phyloP scores from a whole-genome alignment of 2,888 invertebrate species.

The Amiota communis region DNA sequence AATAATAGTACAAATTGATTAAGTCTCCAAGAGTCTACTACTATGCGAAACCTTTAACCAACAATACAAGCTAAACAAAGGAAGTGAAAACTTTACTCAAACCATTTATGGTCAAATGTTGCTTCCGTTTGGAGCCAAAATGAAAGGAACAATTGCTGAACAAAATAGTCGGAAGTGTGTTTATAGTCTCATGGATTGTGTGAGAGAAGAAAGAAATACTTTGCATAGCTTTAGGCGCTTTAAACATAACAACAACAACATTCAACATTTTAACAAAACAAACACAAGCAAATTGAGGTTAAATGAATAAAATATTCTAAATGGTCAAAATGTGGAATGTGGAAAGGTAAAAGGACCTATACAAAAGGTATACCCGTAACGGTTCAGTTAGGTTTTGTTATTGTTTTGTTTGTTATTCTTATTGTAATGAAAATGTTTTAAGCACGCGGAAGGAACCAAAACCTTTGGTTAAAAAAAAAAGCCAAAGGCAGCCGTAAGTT shows the following conservation, averaged over 20 bases:
- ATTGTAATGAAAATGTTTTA: conserved; percentile 20
- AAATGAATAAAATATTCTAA: conserved; percentile 8
- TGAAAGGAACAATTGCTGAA: not conserved
- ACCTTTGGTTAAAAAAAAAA: not conserved
- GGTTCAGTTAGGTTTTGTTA: not conserved
- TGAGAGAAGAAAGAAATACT: not conserved
- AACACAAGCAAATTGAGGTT: conserved; percentile 12
- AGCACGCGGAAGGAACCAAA: not conserved
- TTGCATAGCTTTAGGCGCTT: conserved; percentile 22
- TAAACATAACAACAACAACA: not conserved
- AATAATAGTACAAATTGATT: too few relatives aligned
- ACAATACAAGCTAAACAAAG: too few relatives aligned
- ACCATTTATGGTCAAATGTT: conserved; percentile 39
- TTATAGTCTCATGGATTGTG: too few relatives aligned
- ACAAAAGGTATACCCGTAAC: not conserved
- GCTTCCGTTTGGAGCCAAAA: conserved; percentile 48
- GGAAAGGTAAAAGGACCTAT: not conserved
- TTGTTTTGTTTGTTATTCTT: not conserved
- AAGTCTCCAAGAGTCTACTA: too few relatives aligned
- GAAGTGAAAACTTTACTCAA: too few relatives aligned
- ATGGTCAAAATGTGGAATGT: not conserved
- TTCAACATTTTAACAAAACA: conserved; percentile 10
- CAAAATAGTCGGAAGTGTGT: not conserved
- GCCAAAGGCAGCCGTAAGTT: too few relatives aligned
- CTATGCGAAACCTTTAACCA: too few relatives aligned